A percentile compares a stretch with the other conserved stretches of the same genome.
phyloP scores from a whole-genome alignment of 2,113 vertebrate genomes.

The Salminus brasiliensis region DNA sequence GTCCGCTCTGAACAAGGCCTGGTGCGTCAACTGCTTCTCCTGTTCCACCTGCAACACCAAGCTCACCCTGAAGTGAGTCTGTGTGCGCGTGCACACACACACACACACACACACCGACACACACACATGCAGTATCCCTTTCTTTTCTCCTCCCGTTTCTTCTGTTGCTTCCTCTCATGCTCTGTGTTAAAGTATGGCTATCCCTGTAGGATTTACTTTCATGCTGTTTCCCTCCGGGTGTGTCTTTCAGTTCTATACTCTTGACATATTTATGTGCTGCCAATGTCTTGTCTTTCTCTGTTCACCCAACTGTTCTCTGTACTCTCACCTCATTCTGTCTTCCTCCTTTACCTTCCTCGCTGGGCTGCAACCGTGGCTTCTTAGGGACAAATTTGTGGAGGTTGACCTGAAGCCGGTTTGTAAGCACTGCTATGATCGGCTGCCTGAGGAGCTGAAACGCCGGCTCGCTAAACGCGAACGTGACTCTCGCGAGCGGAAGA shows the following conservation, averaged over 20 bases:
- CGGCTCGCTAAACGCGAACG: slow-evolving; percentile 91
- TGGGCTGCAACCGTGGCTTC: slow-evolving; percentile 45
- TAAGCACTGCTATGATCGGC: slow-evolving; percentile 94
- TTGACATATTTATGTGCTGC: slow-evolving; percentile 13
- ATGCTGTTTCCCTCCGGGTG: background rate
- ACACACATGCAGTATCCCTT: background rate
- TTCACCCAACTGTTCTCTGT: background rate
- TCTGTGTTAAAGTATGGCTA: background rate
- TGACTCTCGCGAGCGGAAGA: slow-evolving; percentile 89
- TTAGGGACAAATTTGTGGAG: slow-evolving; percentile 99
- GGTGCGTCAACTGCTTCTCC: slow-evolving; percentile 98
- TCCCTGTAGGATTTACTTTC: no score
- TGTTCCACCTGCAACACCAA: slow-evolving; percentile 98
- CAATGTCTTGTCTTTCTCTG: slow-evolving; percentile 27
- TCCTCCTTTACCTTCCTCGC: slow-evolving; percentile 39
- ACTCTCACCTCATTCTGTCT: no score
- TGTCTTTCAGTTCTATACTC: background rate
- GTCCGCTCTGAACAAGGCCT: slow-evolving; percentile 97
- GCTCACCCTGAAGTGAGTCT: slow-evolving; percentile 99
- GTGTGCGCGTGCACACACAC: no score
- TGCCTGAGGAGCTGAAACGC: slow-evolving; percentile 97
- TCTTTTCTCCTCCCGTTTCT: background rate
- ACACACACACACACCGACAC: background rate
- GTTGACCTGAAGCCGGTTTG: slow-evolving; percentile 97
- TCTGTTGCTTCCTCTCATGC: background rate